Conservation (phyloP, 1,140 invertebrate genomes). For the Drosophila orena region DNA sequence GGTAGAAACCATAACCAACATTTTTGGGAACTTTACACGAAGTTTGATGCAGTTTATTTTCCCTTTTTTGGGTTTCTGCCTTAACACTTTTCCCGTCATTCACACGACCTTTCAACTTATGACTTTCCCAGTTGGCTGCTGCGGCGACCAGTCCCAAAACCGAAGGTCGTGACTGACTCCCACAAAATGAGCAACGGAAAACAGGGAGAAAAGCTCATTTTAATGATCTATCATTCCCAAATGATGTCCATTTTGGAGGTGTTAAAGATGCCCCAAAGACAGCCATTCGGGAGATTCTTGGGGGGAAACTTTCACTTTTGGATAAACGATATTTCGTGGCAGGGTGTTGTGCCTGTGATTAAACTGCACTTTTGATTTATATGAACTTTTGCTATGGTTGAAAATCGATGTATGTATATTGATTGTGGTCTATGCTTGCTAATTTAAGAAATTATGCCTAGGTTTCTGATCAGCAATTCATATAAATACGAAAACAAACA, state of each 20-base stretch:
- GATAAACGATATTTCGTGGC: slow-evolving; percentile 32
- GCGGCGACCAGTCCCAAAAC: slow-evolving; percentile 28
- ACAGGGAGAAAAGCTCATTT: slow-evolving; percentile 44
- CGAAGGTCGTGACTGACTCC: slow-evolving; percentile 55
- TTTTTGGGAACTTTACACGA: slow-evolving; percentile 23
- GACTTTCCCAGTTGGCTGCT: slow-evolving; percentile 51
- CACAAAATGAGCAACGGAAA: slow-evolving; percentile 30
- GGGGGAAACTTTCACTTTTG: slow-evolving; percentile 50
- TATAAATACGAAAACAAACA: no score
- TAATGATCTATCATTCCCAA: slow-evolving; percentile 63
- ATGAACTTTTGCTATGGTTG: not conserved
- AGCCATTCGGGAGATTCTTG: slow-evolving; percentile 36
- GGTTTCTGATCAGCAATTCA: no score
- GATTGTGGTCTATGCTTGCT: not conserved
- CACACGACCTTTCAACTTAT: slow-evolving; percentile 66
- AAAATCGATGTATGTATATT: not conserved
- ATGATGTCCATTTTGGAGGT: slow-evolving; percentile 55
- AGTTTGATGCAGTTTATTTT: slow-evolving; percentile 44
- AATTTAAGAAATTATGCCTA: no score
- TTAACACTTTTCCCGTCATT: slow-evolving; percentile 50
- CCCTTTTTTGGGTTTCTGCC: slow-evolving; percentile 36
- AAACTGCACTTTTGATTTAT: slow-evolving; percentile 27
- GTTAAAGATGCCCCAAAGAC: slow-evolving; percentile 56
- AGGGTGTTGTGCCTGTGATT: slow-evolving; percentile 30
- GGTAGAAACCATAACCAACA: slow-evolving; percentile 12